These are phyloP conservation scores for Tamias sibiricus DNA, from an alignment of 2,113 vertebrate species.

Conservation along the genomic window DNA sequence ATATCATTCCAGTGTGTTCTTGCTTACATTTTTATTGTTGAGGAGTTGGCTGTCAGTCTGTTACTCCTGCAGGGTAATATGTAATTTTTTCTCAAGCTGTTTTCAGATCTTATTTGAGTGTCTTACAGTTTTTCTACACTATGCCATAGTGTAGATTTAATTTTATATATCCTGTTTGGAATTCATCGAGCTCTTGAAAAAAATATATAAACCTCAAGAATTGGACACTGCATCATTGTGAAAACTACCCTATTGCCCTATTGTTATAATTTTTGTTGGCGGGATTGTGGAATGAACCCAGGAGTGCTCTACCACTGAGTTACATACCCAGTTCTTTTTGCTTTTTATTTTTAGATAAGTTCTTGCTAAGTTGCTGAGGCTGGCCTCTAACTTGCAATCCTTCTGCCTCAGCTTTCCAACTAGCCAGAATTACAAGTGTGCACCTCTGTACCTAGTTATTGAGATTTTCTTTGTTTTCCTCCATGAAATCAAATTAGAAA, in stretches of 20 bases:
- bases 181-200: not conserved
- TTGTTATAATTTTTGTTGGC: not conserved
- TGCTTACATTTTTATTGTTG: not conserved
- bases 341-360: too few species aligned
- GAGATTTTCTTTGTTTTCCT: not conserved
- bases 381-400: too few species aligned
- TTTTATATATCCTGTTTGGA: not conserved
- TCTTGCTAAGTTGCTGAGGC: too few species aligned
- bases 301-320: too few species aligned
- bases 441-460: not conserved
- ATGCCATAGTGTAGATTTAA: not conserved
- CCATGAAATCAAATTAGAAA: not conserved
- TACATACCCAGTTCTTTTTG: too few species aligned
- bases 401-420: too few species aligned
- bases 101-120: constrained; percentile 14
- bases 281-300: too few species aligned
- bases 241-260: not conserved
- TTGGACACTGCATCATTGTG: not conserved
- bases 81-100: not conserved
- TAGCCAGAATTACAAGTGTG: not conserved
- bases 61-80: not conserved
- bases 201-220: not conserved
- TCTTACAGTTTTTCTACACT: not conserved
- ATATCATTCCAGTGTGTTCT: not conserved
- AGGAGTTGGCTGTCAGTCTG: not conserved